Base-by-base conservation (phyloP, 2,797 vertebrate genomes). In the Sciurus vulgaris region DNA sequence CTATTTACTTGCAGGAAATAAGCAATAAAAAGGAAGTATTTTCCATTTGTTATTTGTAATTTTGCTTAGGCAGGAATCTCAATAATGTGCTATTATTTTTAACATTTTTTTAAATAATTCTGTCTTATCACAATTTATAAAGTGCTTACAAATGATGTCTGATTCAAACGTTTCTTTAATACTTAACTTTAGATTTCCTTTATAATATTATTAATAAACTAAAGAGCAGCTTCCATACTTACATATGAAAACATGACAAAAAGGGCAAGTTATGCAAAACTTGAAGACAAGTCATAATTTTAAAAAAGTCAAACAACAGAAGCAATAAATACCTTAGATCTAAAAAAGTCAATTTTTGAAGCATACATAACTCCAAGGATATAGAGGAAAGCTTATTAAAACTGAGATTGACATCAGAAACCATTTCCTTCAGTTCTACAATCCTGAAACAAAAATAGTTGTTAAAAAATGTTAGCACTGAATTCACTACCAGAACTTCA, bases 351-450 rank as follows among this genome's bases (percentile, higher is more conserved):
- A 99, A 93, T 30, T 98, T 99, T 20, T 98, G 98, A 88, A 99
- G 98, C 96, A 97, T 93, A 97, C 99, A 99, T 76, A 99, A 97
- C 79, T 99, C 99, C 14, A 97, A 94, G 51, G 99, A 98, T 93
- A 99, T 73, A 86, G 93, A 98, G 54, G 98, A 98, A 95, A 99
- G 98, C 96, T 98, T 99, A 98, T 99, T 99, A 98, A 99, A 99
- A 94, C 98, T 98, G 92, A 99, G 98, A 97, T 98, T 99, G 88
- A 99, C 93, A 73, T 99, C 99, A 89, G 98, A 98, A 15, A 99
- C 77, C 0, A 98, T 99, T 38, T 99, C 98, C 5, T 99, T 99
- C 93, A 99, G 97, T 97, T 99, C 99, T 91, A 98, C 26, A 49
- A 99, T 98, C 98, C 99, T 99, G 98, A 74, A 98, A 98, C 38